phyloP scores from a whole-genome alignment of 2,888 invertebrate genomes.

The Ischnura elegans region DNA sequence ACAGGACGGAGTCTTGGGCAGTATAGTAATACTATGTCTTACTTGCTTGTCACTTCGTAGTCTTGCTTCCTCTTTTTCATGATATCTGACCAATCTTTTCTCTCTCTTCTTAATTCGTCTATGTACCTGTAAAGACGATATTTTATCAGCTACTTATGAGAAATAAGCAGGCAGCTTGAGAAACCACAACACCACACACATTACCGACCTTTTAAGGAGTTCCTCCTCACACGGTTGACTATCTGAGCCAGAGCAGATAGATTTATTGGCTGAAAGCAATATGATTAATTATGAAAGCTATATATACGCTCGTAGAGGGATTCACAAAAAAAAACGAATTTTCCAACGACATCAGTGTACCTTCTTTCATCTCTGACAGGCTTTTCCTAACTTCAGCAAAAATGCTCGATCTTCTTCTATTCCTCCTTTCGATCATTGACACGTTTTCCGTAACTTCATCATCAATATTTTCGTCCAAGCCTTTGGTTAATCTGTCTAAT shows the following conservation, averaged over 20 bases:
- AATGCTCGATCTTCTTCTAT: constrained; percentile 32
- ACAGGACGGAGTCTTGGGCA: no score
- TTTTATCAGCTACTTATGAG: not conserved
- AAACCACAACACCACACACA: not conserved
- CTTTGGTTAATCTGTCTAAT: not conserved
- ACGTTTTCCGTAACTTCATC: not conserved
- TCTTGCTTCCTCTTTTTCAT: constrained; percentile 12
- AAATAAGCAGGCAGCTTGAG: not conserved
- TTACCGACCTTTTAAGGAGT: not conserved
- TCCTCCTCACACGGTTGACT: not conserved
- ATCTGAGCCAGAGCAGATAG: not conserved
- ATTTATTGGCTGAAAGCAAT: not conserved
- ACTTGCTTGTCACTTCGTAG: not conserved
- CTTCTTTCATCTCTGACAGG: not conserved
- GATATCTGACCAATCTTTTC: not conserved
- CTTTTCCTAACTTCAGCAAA: constrained; percentile 39
- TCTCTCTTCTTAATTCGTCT: not conserved
- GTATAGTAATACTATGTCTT: not conserved
- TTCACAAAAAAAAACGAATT: not conserved
- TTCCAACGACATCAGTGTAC: not conserved
- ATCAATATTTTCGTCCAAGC: not conserved
- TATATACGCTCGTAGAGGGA: not conserved
- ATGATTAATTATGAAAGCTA: not conserved
- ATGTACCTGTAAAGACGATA: not conserved
- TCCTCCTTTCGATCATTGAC: not conserved